Base-by-base conservation (phyloP, 2,797 vertebrate genomes). In the Sebastes vulpes region DNA sequence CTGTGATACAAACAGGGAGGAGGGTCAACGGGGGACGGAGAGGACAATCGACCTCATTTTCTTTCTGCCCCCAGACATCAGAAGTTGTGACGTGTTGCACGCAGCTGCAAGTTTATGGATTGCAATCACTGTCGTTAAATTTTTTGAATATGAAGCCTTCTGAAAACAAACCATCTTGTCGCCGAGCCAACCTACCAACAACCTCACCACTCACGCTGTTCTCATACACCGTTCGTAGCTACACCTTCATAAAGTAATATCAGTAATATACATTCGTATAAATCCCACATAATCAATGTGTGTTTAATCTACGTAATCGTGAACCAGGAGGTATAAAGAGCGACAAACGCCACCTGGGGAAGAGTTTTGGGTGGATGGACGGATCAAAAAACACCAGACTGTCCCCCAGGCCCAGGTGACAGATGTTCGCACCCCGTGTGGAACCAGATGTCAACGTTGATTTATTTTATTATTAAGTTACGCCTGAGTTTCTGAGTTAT, bases 1-100 rank as follows among this genome's bases (percentile, higher is more conserved):
- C 77, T 65, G 73, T 66, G 79, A 70, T 68, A 76, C 81, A 81
- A 82, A 81, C 29, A 56, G 46, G 31, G 71, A 74, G 56, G 72
- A 66, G 32, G 38, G 63, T 71, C 69, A 10, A 20, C 57, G 28
- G 73, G 70, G 77, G 58, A 79, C 14, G 0, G 69, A 32, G 3
- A 56, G 77, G 38, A 77, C 64, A 56, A 56, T 46, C 48, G 0
- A 46, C 57, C 21, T 25, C 4, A 1, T 66, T 63, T 75, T 28
- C 35, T 67, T 26, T 63, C 69, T 10, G 26, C 14, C 29, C 65
- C 61, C 26, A 38, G 35, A 64, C 20, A 50, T 53, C 18, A 7
- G 2, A n/a, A 25, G 12, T 28, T 63, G 65, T 72, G 59, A 50
- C 7, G 9, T 35, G 42, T 25, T 38, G 11, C 25, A 58, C 21